Conservation (phyloP, 2,888 invertebrate species). For the Luperina testacea region DNA sequence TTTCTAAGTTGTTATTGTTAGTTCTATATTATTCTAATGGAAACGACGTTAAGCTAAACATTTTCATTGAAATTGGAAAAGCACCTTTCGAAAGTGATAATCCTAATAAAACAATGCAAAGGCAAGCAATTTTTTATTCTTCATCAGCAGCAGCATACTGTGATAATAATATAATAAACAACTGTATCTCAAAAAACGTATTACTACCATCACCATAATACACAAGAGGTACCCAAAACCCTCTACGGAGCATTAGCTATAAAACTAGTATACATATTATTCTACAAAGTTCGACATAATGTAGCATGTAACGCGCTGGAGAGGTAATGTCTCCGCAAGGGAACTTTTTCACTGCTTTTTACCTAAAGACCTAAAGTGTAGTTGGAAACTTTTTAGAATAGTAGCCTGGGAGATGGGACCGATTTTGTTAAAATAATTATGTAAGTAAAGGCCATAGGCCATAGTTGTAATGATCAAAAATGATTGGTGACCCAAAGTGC, state of each 20-base stretch:
- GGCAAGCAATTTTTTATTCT: not conserved
- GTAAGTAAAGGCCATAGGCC: too few species aligned
- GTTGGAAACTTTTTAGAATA: slow-evolving; percentile 74
- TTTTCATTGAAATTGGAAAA: not conserved
- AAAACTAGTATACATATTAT: slow-evolving; percentile 26
- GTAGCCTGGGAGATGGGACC: slow-evolving; percentile 50
- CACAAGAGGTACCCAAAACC: not conserved
- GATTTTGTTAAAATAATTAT: not conserved
- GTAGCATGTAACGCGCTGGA: slow-evolving; percentile 52
- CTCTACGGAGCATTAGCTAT: slow-evolving; percentile 31
- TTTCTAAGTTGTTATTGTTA: not conserved
- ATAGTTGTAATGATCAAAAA: too few species aligned
- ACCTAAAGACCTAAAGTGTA: slow-evolving; percentile 68
- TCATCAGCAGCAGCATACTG: not conserved
- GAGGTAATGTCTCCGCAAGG: slow-evolving; percentile 61
- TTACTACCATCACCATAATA: too few species aligned
- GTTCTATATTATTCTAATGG: not conserved
- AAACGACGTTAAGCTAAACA: not conserved
- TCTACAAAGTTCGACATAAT: slow-evolving; percentile 39
- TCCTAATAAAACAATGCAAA: not conserved
- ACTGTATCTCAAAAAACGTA: not conserved
- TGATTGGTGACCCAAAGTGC: too few species aligned
- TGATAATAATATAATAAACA: not conserved
- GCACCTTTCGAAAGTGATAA: not conserved
- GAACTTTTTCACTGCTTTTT: slow-evolving; percentile 73